Evolutionary conservation across 2,888 invertebrate species (phyloP).

Genomic region (Hypselothyrea guttata): DNA sequence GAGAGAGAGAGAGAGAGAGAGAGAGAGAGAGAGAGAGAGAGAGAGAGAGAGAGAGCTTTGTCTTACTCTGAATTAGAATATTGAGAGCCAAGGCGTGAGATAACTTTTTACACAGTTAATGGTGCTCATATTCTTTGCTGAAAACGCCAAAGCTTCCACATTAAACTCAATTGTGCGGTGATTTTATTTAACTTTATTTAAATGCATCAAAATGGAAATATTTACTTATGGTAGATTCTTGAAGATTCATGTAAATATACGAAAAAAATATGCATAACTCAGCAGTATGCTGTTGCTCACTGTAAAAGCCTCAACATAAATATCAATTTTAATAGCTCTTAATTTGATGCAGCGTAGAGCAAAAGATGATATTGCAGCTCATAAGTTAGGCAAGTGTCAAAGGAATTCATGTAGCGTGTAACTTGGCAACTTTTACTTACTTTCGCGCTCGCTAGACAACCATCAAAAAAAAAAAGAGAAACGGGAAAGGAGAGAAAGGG

Average conservation of each 20-base stretch:
- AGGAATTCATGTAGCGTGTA: conserved; percentile 31
- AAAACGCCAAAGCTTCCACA: too few species aligned
- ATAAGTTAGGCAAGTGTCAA: conserved; percentile 51
- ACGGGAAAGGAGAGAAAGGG: background rate
- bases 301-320: conserved; percentile 31
- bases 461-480: conserved; percentile 4
- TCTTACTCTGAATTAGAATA: too few species aligned
- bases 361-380: conserved; percentile 22
- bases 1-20: background rate
- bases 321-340: conserved; percentile 55
- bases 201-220: too few species aligned
- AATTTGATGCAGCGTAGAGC: conserved; percentile 35
- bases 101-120: too few species aligned
- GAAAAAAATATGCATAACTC: too few species aligned
- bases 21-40: background rate
- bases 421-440: conserved; percentile 17
- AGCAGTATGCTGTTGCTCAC: too few species aligned
- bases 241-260: too few species aligned
- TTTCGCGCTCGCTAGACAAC: conserved; percentile 9
- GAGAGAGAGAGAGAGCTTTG: background rate
- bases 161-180: too few species aligned
- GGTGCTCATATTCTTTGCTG: too few species aligned
- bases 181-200: too few species aligned
- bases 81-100: too few species aligned
- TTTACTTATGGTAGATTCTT: too few species aligned